Evolutionary conservation across 2,113 vertebrate species (phyloP).

Genomic region (Chlamydotis undulata): DNA sequence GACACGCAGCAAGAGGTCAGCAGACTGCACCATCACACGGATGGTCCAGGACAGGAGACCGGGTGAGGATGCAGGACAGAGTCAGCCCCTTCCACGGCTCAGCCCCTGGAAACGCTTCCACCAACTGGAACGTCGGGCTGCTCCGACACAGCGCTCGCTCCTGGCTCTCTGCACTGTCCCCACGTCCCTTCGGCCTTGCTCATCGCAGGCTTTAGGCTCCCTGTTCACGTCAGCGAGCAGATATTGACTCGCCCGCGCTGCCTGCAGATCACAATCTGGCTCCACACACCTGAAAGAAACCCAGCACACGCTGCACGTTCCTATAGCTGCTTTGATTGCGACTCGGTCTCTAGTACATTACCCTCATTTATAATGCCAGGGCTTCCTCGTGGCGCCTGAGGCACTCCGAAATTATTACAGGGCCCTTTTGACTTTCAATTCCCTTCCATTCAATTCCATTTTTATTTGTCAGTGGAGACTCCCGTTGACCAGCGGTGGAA

Average conservation of each 20-base stretch:
- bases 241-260: slow-evolving; percentile 42
- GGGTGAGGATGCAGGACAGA: not conserved
- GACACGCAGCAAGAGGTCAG: not conserved
- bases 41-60: not conserved
- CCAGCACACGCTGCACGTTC: not conserved
- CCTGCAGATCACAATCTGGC: slow-evolving; percentile 31
- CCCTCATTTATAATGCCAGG: slow-evolving; percentile 70
- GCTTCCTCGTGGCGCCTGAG: slow-evolving; percentile 34
- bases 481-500: not conserved
- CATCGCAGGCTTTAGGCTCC: slow-evolving; percentile 14
- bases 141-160: not conserved
- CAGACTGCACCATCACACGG: not conserved
- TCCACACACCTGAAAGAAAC: slow-evolving; percentile 37
- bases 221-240: not conserved
- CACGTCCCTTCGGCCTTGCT: not conserved
- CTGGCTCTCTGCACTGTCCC: not conserved
- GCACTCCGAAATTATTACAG: slow-evolving; percentile 69
- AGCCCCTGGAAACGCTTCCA: not conserved
- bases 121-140: rapidly evolving
- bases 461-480: slow-evolving; percentile 46
- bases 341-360: slow-evolving; percentile 65
- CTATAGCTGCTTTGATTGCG: slow-evolving; percentile 52
- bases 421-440: slow-evolving; percentile 74
- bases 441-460: slow-evolving; percentile 65
- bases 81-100: not conserved